A percentile compares a stretch with the other conserved stretches of the same genome.
Evolutionary conservation across 2,113 vertebrate species (phyloP).

Genomic region (Phylloscopus trochiloides): DNA sequence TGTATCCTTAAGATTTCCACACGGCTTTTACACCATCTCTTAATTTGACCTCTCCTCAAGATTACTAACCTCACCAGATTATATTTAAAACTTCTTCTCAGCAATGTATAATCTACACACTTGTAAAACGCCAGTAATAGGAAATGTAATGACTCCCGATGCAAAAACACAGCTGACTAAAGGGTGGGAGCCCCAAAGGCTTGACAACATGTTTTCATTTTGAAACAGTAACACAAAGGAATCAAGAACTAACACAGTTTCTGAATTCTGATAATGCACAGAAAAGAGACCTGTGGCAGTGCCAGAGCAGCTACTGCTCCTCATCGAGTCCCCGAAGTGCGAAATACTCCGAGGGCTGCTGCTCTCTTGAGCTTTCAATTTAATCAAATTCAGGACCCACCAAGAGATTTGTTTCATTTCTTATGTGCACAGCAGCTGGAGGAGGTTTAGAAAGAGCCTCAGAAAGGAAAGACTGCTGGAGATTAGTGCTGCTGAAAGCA

Average conservation of each 20-base stretch:
- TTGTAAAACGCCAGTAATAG: neutral
- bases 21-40: neutral
- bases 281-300: neutral
- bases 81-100: neutral
- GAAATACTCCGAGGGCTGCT: neutral
- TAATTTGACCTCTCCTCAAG: neutral
- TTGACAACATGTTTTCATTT: neutral
- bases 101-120: neutral
- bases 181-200: neutral
- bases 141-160: neutral
- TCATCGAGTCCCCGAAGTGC: neutral
- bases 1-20: neutral
- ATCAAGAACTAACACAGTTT: neutral
- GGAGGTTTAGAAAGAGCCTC: neutral
- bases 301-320: neutral
- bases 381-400: constrained; percentile 1
- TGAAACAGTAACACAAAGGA: neutral
- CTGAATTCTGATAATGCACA: neutral
- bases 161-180: neutral
- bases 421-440: neutral
- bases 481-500: neutral
- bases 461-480: neutral
- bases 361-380: neutral
- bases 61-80: neutral
- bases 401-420: neutral